Evolutionary conservation across 2,113 vertebrate species (phyloP), one percentile per base, ranked within the genome.

Genomic region (Limanda limanda): DNA sequence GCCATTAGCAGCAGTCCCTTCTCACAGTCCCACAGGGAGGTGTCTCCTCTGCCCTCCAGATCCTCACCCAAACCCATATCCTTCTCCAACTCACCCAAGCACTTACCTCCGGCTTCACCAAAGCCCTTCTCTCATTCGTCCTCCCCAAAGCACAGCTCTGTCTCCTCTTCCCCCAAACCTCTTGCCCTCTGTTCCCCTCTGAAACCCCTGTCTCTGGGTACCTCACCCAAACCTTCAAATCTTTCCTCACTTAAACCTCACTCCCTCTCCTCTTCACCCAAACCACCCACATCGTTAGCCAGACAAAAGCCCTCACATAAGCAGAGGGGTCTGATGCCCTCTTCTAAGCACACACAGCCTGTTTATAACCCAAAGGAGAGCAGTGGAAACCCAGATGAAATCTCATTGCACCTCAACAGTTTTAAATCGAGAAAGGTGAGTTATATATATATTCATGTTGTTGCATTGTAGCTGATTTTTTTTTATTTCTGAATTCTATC

Each of bases 361-460:
- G 93, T 93, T 86, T 96, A 95, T 68, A 68, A 94, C 81, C 89
- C 92, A 58, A 97, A 94, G 91, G 88, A 93, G 86, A 94, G 94
- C 89, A 95, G 91, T 91, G 96, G 95, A 95, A 95, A 92, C 94
- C 92, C 92, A 78, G 94, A 96, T 88, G 94, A 96, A 84, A 79
- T 93, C 80, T 54, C 82, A 81, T 81, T 90, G 81, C 91, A 94
- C 88, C 83, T 93, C 88, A 95, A 89, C 81, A 95, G 95, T 90
- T 86, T 94, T 75, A 94, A 93, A 91, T 87, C 91, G 71, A 96
- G 95, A 90, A 94, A 95, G 96, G 97, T 98, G 81, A 95, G 95
- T 92, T 63, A 1, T 27, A 25, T 68, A 60, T 54, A 37, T 57
- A 17, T 54, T 57, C 13, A 54, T 31, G 47, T 9, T 66, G 2